These are phyloP conservation scores for Oxyruncus cristatus DNA, from an alignment of 2,113 vertebrate genomes.

Conservation along the genomic window DNA sequence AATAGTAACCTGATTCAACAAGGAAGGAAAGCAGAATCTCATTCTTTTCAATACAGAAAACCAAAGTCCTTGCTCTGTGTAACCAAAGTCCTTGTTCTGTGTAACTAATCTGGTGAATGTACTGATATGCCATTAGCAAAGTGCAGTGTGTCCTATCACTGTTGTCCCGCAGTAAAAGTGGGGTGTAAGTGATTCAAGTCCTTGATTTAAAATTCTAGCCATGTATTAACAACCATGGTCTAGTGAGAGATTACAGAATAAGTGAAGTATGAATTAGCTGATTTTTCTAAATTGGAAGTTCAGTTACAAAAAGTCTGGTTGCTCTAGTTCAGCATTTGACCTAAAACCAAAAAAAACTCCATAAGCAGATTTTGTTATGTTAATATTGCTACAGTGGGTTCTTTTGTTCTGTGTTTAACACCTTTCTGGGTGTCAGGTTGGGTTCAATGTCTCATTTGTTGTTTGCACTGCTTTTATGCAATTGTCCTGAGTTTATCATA, in stretches of 20 bases:
- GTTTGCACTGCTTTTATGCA: conserved; percentile 3
- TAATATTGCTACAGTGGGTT: not conserved
- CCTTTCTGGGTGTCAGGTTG: not conserved
- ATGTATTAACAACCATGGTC: not conserved
- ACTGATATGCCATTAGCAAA: not conserved
- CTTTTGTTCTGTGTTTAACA: conserved; percentile 55
- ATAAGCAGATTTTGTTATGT: conserved; percentile 22
- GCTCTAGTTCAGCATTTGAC: not conserved
- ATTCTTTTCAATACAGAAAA: not conserved
- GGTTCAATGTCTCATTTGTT: not conserved
- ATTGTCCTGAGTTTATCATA: not conserved
- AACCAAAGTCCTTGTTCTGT: not conserved
- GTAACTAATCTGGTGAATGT: not conserved
- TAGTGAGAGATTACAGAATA: not conserved
- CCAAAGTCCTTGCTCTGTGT: not conserved
- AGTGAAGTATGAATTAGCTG: not conserved
- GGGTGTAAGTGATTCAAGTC: not conserved
- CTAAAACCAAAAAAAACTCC: not conserved
- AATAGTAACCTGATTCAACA: not conserved
- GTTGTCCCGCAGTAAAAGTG: not conserved
- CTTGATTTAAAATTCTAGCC: not conserved
- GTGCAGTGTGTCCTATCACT: not conserved
- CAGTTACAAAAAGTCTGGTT: not conserved
- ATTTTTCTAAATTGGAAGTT: not conserved
- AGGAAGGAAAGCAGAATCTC: not conserved